Evolutionary conservation across 2,797 vertebrate species (phyloP).

Genomic region (Epinephelus coioides): DNA sequence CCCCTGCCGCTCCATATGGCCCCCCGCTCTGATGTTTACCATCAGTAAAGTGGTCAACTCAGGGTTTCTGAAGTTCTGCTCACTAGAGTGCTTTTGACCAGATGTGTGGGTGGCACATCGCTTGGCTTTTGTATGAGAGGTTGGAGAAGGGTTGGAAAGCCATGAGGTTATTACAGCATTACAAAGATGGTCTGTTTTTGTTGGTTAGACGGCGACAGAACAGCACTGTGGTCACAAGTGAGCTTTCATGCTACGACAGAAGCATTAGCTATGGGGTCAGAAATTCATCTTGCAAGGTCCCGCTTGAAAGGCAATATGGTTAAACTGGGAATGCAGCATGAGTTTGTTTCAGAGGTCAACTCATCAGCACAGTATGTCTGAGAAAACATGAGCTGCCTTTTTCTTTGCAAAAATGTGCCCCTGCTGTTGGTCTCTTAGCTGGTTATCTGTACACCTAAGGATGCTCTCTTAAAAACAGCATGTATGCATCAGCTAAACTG

Average conservation of each 20-base stretch:
- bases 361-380: background rate
- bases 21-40: background rate
- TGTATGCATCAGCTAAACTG: background rate
- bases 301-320: background rate
- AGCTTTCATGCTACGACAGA: background rate
- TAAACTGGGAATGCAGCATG: background rate
- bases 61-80: background rate
- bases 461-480: background rate
- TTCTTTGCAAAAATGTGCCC: background rate
- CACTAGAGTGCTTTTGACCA: conserved; percentile 1
- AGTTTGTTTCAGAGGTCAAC: background rate
- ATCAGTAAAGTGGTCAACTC: conserved; percentile 3
- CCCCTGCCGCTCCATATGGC: background rate
- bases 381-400: background rate
- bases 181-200: background rate
- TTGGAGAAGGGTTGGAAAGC: background rate
- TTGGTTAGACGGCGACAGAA: background rate
- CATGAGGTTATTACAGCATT: background rate
- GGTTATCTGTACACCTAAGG: background rate
- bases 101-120: background rate
- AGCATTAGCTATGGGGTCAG: background rate
- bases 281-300: background rate
- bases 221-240: background rate
- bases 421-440: background rate
- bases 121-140: background rate